A percentile compares a stretch with the other conserved stretches of the same genome.
phyloP scores from a whole-genome alignment of 2,797 vertebrate species.

The Sebastes vulpes region DNA sequence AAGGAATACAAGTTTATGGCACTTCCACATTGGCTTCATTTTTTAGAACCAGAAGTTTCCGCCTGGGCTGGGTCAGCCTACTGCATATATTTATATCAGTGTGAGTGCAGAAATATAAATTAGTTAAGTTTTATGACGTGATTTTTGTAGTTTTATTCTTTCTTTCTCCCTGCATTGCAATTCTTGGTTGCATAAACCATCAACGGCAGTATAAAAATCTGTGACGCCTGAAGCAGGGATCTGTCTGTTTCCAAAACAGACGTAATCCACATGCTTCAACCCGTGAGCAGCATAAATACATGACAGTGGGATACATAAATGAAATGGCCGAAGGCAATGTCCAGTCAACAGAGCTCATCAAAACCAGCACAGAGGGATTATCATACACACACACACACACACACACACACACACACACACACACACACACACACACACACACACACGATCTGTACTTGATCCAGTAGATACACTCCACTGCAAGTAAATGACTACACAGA shows the following conservation, averaged over 20 bases:
- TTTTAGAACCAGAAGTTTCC: too few relatives aligned
- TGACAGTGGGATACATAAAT: conserved; percentile 28
- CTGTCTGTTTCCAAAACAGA: conserved; percentile 25
- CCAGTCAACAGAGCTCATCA: conserved; percentile 7
- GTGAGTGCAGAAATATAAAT: not conserved
- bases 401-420: not conserved
- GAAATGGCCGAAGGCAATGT: not conserved
- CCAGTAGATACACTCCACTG: not conserved
- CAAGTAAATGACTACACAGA: not conserved
- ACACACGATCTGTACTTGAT: not conserved
- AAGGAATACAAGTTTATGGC: too few relatives aligned
- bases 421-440: too few relatives aligned
- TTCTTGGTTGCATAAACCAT: not conserved
- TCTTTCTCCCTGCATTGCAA: not conserved
- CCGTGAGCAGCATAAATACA: conserved; percentile 17
- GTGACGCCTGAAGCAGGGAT: not conserved
- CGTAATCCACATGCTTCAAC: conserved; percentile 17
- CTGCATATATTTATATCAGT: not conserved
- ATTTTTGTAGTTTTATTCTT: not conserved
- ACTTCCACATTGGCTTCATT: too few relatives aligned
- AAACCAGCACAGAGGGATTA: not conserved
- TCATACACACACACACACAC: not conserved
- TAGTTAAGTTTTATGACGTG: not conserved
- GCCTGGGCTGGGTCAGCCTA: too few relatives aligned
- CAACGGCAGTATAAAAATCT: not conserved